Percentiles rank a stretch among this genome's conserved stretches.
Conservation (phyloP, 2,888 invertebrate genomes). For the Hemithea aestivaria region DNA sequence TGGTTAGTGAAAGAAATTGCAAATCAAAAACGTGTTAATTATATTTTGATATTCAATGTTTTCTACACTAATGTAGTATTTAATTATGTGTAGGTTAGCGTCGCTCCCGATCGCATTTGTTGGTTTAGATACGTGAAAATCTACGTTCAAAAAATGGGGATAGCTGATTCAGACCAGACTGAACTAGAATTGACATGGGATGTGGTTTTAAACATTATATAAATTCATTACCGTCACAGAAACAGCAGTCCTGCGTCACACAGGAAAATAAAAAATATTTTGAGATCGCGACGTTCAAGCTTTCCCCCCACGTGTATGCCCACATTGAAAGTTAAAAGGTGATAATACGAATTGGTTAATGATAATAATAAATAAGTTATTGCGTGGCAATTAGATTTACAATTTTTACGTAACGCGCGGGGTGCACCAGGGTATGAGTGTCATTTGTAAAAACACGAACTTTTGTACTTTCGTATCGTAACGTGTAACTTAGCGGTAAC, state of each 20-base stretch:
- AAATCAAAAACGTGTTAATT: constrained; percentile 72
- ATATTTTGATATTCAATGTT: constrained; percentile 79
- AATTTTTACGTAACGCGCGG: constrained; percentile 68
- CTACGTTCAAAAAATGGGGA: no score
- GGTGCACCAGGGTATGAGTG: constrained; percentile 80
- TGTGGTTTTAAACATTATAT: constrained; percentile 49
- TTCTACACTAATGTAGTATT: constrained; percentile 73
- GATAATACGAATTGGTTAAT: constrained; percentile 76
- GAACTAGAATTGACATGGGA: constrained; percentile 40
- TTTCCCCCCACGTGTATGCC: constrained; percentile 16
- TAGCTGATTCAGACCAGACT: constrained; percentile 11
- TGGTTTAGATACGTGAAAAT: no score
- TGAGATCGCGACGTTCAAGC: constrained; percentile 10
- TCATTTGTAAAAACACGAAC: constrained; percentile 65
- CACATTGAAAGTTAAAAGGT: constrained; percentile 44
- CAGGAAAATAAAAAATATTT: constrained; percentile 21
- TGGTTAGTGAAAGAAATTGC: constrained; percentile 70
- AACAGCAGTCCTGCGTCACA: constrained; percentile 21
- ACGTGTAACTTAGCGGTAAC: constrained; percentile 69
- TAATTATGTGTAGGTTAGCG: constrained; percentile 61
- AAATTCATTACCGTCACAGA: constrained; percentile 33
- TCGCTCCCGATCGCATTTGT: constrained; percentile 59
- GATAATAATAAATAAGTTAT: constrained; percentile 59
- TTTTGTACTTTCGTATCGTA: constrained; percentile 76
- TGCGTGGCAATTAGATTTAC: constrained; percentile 72